Evolutionary conservation across 2,113 vertebrate species (phyloP), one percentile per base, ranked within the genome.

Genomic region (Butorides virescens): DNA sequence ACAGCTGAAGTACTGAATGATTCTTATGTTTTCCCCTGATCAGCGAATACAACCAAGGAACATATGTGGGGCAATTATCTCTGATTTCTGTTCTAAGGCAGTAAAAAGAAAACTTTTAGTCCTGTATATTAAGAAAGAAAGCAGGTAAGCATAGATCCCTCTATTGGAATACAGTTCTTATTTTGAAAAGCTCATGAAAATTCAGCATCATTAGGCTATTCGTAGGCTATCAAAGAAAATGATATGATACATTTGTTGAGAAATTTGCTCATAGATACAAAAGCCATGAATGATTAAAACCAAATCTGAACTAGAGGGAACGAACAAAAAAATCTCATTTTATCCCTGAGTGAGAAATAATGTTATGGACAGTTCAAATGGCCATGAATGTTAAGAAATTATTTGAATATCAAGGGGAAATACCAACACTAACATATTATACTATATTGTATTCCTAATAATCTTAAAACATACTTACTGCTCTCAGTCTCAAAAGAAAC

Each of bases 171-270:
- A 53, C 16, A 49, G 25, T 78, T 72, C 52, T 47, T 83, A 21
- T 75, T 94, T 62, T 67, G n/a, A 84, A 92, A 84, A 58, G 10
- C 34, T 90, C 55, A 66, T 88, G 88, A 88, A 94, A 94, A 88
- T 87, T 94, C 42, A 89, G 32, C 29, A 66, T 84, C 70, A 29
- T 78, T 91, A 91, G 39, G 26, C n/a, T 56, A 37, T 59, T 96
- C 11, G 63, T 53, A 90, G 21, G 55, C 49, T 88, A 89, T 37
- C 25, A 83, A 72, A 72, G 56, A 70, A 94, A 91, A 93, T 78
- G 53, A 52, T 32, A 14, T 26, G 15, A 36, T 68, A 32, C 1
- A 18, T 81, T 86, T 88, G 9, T 86, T 85, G 83, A 89, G 83
- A 92, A 78, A 30, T 76, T 84, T 92, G 36, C 13, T 89, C 9